Evolutionary conservation across 2,797 vertebrate genomes (phyloP), one percentile per base, ranked within the genome.

Genomic region (Catharus ustulatus): DNA sequence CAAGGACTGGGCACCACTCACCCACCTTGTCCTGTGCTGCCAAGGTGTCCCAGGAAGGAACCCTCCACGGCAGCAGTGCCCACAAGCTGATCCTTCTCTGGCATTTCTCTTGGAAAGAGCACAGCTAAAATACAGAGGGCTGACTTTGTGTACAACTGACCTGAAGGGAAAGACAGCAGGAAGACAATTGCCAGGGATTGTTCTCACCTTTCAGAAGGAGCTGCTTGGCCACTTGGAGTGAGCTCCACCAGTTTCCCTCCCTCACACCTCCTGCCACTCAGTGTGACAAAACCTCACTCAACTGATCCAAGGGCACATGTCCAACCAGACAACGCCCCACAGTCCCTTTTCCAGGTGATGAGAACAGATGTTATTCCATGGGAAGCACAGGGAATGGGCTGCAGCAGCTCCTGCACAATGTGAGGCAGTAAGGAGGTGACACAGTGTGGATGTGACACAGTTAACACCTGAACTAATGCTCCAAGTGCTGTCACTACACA

Each of bases 191-290:
- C 36, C 67, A 19, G 8, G 15, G 49, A 14, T 4, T 40, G 20
- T 6, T 77, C 42, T 18, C 27, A 22, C 63, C 71, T 42, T 29
- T 8, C 42, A 71, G 40, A 23, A 40, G 5, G 26, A 92, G 27
- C 16, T 10, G 1, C 3, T 45, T 1, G 3, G 32, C 13, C 34
- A 22, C 57, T 45, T 8, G 1, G 38, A 81, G 12, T 0, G 6
- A 82, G 34, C 15, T 45, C 68, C 9, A 14, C 32, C 84, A 78
- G 54, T 34, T 29, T 57, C 54, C 54, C 49, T 30, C 55, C 34
- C n/a, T 27, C 46, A 2, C 1, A 1, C 32, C 49, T 68, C n/a
- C 6, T 2, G 36, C 30, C 51, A 34, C 34, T 40, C 66, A 9
- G 22, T 1, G 19, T 5, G n/a, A 52, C 38, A 45, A 72, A 62